Conservation (phyloP, 2,113 vertebrate genomes). For the Silurus meridionalis region DNA sequence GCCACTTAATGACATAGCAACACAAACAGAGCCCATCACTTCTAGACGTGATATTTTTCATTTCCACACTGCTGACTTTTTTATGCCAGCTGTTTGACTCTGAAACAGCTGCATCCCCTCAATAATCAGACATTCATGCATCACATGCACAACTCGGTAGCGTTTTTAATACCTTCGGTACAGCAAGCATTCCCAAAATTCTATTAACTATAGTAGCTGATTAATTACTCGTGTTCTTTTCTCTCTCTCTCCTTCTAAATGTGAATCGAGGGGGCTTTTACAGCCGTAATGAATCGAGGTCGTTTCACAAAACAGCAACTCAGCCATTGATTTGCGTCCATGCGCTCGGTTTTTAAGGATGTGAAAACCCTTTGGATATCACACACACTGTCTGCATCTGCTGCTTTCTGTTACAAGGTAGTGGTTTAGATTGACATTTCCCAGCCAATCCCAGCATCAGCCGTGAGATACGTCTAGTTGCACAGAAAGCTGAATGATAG, state of each 20-base stretch:
- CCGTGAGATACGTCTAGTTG: neutral
- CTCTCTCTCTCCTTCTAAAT: neutral
- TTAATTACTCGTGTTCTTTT: slow-evolving; percentile 24
- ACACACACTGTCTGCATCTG: neutral
- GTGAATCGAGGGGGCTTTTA: slow-evolving; percentile 16
- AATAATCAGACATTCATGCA: slow-evolving; percentile 8
- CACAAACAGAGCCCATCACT: neutral
- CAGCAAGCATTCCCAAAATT: neutral
- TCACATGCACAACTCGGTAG: neutral
- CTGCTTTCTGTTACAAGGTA: neutral
- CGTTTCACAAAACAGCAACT: slow-evolving; percentile 21
- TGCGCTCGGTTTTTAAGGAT: slow-evolving; percentile 2
- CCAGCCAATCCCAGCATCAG: neutral
- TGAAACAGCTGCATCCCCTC: slow-evolving; percentile 1
- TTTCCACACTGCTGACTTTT: neutral
- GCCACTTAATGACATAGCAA: neutral
- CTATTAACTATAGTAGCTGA: slow-evolving; percentile 25
- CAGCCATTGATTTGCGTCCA: neutral
- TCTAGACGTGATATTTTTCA: neutral
- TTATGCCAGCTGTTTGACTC: slow-evolving; percentile 2
- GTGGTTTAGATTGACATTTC: neutral
- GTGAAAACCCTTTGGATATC: neutral
- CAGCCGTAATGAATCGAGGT: slow-evolving; percentile 41
- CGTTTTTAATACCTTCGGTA: slow-evolving; percentile 2
- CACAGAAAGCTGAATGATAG: neutral